phyloP scores from a whole-genome alignment of 2,113 vertebrate genomes.

The Tyto alba region DNA sequence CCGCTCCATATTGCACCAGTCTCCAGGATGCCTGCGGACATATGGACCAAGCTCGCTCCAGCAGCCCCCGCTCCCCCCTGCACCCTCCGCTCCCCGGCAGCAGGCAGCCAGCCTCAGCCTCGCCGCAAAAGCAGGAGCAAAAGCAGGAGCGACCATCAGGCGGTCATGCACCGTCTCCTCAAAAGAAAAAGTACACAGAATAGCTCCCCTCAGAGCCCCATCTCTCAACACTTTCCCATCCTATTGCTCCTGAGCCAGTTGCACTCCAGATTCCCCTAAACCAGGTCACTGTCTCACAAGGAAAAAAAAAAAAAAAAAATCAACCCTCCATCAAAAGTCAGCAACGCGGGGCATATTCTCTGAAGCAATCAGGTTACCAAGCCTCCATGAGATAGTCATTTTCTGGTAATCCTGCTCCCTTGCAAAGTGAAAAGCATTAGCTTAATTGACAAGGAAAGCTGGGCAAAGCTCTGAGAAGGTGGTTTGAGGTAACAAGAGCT shows the following conservation, averaged over 20 bases:
- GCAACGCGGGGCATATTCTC: fast-evolving
- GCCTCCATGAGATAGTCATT: fast-evolving
- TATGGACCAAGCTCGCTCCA: constrained; percentile 47
- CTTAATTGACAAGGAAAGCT: background rate
- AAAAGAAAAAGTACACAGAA: background rate
- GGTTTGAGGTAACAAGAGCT: background rate
- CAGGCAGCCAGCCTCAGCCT: background rate
- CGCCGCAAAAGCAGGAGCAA: fast-evolving
- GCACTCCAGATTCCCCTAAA: background rate
- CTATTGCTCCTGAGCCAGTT: background rate
- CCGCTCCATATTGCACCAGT: constrained; percentile 45
- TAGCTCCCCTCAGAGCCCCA: background rate
- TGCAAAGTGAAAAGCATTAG: background rate
- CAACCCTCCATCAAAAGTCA: background rate
- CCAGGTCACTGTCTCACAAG: fast-evolving
- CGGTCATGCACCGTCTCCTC: fast-evolving
- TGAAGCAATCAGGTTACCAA: background rate
- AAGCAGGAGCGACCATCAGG: background rate
- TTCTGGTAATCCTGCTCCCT: background rate
- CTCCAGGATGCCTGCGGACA: constrained; percentile 28
- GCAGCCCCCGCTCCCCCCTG: background rate
- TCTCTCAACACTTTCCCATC: background rate
- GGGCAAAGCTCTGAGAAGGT: background rate
- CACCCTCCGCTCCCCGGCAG: background rate
- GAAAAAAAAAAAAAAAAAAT: too few species aligned